phyloP scores from a whole-genome alignment of 1,140 invertebrate genomes.

The Lucilia cuprina region DNA sequence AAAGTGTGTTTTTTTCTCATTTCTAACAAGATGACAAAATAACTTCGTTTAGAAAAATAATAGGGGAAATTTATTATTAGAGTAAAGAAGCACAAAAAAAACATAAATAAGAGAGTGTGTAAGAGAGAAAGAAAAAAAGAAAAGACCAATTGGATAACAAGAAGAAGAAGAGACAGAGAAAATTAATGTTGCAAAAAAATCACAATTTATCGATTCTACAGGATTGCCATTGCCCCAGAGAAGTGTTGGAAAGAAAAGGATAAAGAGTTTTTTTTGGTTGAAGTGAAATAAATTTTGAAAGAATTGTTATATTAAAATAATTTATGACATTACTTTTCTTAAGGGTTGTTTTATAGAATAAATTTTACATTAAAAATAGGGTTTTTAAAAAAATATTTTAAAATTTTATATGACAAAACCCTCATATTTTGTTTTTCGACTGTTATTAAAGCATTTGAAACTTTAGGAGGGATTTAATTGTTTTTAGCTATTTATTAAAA shows the following conservation, averaged over 20 bases:
- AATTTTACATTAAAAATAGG: too few relatives aligned
- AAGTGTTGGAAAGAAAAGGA: not conserved
- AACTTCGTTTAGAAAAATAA: constrained; percentile 3
- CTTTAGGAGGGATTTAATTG: not conserved
- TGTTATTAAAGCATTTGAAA: too few relatives aligned
- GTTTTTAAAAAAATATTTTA: too few relatives aligned
- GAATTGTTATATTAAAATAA: too few relatives aligned
- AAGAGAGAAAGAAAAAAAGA: not conserved
- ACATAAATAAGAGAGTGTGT: not conserved
- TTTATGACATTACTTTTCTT: too few relatives aligned
- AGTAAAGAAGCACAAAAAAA: not conserved
- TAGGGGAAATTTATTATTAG: not conserved
- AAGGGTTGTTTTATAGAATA: too few relatives aligned
- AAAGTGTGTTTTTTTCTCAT: not conserved
- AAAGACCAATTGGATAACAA: not conserved
- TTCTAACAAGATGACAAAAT: not conserved
- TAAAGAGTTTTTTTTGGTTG: not conserved
- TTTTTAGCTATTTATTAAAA: not conserved
- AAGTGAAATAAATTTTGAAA: not conserved
- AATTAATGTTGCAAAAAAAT: not conserved
- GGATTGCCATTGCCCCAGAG: not conserved
- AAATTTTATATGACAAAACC: too few relatives aligned
- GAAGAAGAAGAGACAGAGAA: not conserved
- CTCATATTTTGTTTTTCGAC: too few relatives aligned
- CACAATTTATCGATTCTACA: not conserved